Percentiles rank a stretch among this genome's conserved stretches.
These are phyloP conservation scores for Drosophila percnosoma DNA, from an alignment of 2,888 invertebrate species.

Conservation along the genomic window DNA sequence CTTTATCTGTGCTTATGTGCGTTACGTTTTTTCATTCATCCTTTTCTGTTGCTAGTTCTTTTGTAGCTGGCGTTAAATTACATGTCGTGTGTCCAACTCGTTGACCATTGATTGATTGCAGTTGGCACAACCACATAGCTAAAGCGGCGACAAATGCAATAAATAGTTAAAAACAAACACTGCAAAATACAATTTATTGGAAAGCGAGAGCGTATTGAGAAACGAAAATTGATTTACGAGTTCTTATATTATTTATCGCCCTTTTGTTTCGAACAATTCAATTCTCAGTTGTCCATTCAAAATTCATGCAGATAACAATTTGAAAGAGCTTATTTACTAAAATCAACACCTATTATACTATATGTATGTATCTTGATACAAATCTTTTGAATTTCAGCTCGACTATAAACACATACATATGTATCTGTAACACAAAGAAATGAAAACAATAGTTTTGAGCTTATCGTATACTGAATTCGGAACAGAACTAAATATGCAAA, in stretches of 20 bases:
- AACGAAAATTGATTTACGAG: slow-evolving; percentile 21
- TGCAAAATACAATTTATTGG: slow-evolving; percentile 1
- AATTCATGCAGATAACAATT: slow-evolving; percentile 19
- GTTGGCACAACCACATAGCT: slow-evolving; percentile 21
- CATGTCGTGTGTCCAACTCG: slow-evolving; percentile 59
- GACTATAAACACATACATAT: background rate
- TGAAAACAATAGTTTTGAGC: background rate
- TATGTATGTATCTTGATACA: slow-evolving; percentile 3
- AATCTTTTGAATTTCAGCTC: slow-evolving; percentile 11
- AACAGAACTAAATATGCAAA: slow-evolving; percentile 17
- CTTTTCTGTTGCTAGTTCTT: slow-evolving; percentile 19
- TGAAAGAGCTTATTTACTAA: slow-evolving; percentile 58
- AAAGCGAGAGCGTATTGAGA: slow-evolving; percentile 7
- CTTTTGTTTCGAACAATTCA: slow-evolving; percentile 11
- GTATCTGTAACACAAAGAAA: slow-evolving; percentile 1
- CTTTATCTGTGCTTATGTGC: slow-evolving; percentile 33
- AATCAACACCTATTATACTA: slow-evolving; percentile 3
- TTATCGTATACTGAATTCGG: background rate
- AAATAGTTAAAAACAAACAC: slow-evolving; percentile 44
- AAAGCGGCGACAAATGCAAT: slow-evolving; percentile 20
- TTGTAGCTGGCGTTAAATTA: slow-evolving; percentile 67
- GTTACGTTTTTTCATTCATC: slow-evolving; percentile 13
- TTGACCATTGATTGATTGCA: slow-evolving; percentile 75
- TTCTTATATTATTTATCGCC: background rate
- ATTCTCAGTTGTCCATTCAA: background rate